Evolutionary conservation across 2,113 vertebrate genomes (phyloP).

Genomic region (Hippocampus barbouri): DNA sequence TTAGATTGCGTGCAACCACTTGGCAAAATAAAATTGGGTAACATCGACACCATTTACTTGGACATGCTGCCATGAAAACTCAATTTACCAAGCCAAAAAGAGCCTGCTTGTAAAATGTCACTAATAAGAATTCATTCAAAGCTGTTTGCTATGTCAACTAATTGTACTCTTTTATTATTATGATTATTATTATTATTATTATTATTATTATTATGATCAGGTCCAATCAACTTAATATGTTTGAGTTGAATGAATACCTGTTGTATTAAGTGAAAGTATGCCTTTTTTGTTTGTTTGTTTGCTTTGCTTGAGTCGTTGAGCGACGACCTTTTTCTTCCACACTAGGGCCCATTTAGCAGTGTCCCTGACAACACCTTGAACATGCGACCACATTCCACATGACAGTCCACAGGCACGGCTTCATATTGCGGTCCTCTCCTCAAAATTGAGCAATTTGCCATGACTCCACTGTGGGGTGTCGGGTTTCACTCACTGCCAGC

Average conservation of each 20-base stretch:
- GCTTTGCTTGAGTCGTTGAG: too few species aligned
- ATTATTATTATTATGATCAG: background rate
- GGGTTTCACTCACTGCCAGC: background rate
- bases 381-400: background rate
- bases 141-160: too few species aligned
- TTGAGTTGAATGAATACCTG: background rate
- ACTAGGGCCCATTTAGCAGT: background rate
- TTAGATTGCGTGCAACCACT: too few species aligned
- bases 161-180: too few species aligned
- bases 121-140: too few species aligned
- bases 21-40: too few species aligned
- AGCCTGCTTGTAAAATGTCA: too few species aligned
- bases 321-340: background rate
- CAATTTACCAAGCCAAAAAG: too few species aligned
- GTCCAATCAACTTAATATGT: background rate
- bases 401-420: background rate
- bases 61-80: too few species aligned
- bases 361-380: constrained; percentile 1
- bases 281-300: too few species aligned
- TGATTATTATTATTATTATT: background rate
- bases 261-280: too few species aligned
- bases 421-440: background rate
- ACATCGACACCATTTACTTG: too few species aligned
- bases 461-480: background rate
- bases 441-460: background rate